Conservation (phyloP, 2,113 vertebrate species). For the Atherinomorus stipes region DNA sequence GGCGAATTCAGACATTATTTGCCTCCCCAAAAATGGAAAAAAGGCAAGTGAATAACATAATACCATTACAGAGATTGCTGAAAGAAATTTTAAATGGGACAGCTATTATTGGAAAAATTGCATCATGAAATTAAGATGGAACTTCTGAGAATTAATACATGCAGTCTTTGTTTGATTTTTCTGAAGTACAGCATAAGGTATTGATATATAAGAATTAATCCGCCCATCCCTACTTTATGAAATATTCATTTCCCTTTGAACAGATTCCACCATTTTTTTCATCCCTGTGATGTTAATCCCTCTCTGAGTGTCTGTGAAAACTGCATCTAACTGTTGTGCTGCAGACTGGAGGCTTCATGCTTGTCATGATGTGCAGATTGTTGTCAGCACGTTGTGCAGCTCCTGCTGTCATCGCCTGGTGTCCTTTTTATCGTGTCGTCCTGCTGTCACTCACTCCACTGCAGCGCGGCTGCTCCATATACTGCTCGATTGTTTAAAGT, state of each 20-base stretch:
- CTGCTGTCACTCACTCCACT: constrained; percentile 19
- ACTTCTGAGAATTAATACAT: not conserved
- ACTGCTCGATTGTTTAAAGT: constrained; percentile 6
- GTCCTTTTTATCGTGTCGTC: constrained; percentile 32
- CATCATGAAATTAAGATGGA: not conserved
- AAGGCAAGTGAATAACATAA: not conserved
- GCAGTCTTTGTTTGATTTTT: constrained; percentile 8
- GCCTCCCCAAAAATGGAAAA: not conserved
- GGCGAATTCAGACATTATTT: constrained; percentile 3
- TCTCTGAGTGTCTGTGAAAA: constrained; percentile 17
- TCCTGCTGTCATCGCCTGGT: constrained; percentile 13
- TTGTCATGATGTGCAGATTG: constrained; percentile 43
- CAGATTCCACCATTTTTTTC: constrained; percentile 22
- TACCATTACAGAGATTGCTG: not conserved
- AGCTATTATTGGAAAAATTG: constrained; percentile 15
- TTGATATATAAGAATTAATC: constrained; percentile 41
- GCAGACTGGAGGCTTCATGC: constrained; percentile 16
- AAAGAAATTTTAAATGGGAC: not conserved
- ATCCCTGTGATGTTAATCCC: constrained; percentile 12
- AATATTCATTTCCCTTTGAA: constrained; percentile 40
- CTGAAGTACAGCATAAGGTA: constrained; percentile 17
- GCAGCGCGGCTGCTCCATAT: not conserved
- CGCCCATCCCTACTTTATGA: constrained; percentile 58
- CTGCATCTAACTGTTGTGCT: constrained; percentile 4
- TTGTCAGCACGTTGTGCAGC: constrained; percentile 31